Evolutionary conservation across 2,797 vertebrate species (phyloP).

Genomic region (Coregonus ussuriensis): DNA sequence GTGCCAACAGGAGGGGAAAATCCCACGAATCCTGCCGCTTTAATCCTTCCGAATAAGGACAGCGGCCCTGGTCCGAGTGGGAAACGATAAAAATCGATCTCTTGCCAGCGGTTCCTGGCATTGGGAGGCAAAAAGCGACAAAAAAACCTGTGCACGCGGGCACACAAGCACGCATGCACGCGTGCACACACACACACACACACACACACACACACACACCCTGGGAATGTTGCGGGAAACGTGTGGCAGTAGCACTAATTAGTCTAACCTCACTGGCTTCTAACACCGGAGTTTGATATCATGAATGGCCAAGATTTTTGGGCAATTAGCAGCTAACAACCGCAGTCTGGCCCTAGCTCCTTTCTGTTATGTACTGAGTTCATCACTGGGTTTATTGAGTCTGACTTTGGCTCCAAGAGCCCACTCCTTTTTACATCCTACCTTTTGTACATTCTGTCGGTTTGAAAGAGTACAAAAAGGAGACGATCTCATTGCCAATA

Average conservation of each 20-base stretch:
- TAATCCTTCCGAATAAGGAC: constrained; percentile 60
- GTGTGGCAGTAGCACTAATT: constrained; percentile 63
- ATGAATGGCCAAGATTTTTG: constrained; percentile 63
- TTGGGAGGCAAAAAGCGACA: constrained; percentile 36
- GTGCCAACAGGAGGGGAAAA: constrained; percentile 43
- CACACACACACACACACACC: constrained; percentile 29
- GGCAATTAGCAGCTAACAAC: constrained; percentile 75
- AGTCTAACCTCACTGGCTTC: constrained; percentile 66
- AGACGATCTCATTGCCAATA: constrained; percentile 49
- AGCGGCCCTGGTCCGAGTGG: constrained; percentile 48
- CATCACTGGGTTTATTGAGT: constrained; percentile 77
- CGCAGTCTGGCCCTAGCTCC: constrained; percentile 62
- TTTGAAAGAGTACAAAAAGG: constrained; percentile 60
- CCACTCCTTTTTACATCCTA: constrained; percentile 57
- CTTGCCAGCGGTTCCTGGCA: constrained; percentile 63
- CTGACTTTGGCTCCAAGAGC: constrained; percentile 69
- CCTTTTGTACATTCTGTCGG: constrained; percentile 63
- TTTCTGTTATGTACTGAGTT: constrained; percentile 69
- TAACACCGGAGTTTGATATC: constrained; percentile 69
- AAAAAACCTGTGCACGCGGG: constrained; percentile 28
- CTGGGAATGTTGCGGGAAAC: constrained; percentile 69
- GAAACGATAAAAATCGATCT: constrained; percentile 56
- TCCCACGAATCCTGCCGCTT: constrained; percentile 69
- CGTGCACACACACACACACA: constrained; percentile 28
- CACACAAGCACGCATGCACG: constrained; percentile 8